phyloP scores from a whole-genome alignment of 1,140 invertebrate species.

The Reticulitermes speratus region DNA sequence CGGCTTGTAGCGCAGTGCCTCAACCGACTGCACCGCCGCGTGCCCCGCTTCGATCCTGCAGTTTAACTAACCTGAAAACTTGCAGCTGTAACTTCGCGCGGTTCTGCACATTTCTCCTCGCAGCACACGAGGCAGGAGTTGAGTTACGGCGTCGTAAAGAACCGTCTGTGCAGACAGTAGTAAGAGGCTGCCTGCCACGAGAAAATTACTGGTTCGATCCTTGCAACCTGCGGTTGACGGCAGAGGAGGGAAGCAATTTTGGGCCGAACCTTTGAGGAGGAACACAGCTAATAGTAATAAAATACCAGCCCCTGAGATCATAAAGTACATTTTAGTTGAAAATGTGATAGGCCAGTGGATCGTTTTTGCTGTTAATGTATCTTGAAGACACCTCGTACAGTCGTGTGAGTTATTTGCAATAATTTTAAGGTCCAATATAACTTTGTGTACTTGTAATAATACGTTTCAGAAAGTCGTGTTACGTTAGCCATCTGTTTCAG shows the following conservation, averaged over 20 bases:
- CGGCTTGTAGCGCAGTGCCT: no score
- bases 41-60: no score
- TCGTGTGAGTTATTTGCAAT: neutral
- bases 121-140: neutral
- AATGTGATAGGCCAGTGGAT: neutral
- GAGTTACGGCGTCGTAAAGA: neutral
- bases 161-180: neutral
- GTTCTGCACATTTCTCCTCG: neutral
- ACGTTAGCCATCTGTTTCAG: neutral
- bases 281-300: neutral
- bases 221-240: neutral
- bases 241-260: neutral
- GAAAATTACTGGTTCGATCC: conserved; percentile 10
- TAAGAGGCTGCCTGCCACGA: neutral
- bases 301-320: neutral
- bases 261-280: neutral
- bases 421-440: neutral
- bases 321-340: neutral
- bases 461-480: neutral
- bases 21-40: no score
- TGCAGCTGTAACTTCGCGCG: no score
- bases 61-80: neutral
- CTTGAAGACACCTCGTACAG: neutral
- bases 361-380: neutral
- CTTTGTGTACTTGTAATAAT: neutral